These are phyloP conservation scores for Eledone cirrhosa DNA, from an alignment of 2,888 invertebrate genomes.

Conservation along the genomic window DNA sequence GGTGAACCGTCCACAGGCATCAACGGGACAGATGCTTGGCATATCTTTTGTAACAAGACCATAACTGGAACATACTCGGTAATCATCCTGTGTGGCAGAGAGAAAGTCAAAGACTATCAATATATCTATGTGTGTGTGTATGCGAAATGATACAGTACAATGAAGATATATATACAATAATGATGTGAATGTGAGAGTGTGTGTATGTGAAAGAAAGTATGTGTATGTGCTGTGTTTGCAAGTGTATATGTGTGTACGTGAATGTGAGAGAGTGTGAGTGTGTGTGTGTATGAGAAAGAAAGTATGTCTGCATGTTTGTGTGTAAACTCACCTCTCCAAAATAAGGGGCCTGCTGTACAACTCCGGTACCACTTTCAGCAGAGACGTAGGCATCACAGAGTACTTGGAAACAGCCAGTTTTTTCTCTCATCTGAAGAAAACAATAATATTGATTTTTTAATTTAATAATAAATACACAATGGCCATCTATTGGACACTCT, in stretches of 20 bases:
- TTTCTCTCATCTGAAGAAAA: conserved; percentile 44
- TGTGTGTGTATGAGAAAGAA: too few relatives aligned
- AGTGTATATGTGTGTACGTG: too few relatives aligned
- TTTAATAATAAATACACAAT: background rate
- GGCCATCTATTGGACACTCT: background rate
- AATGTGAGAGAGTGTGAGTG: too few relatives aligned
- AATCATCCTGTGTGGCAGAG: conserved; percentile 83
- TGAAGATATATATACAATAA: too few relatives aligned
- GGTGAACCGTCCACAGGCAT: conserved; percentile 87
- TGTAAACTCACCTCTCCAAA: conserved; percentile 80
- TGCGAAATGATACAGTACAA: too few relatives aligned
- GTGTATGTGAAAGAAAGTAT: too few relatives aligned
- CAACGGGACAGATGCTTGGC: conserved; percentile 89
- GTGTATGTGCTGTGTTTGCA: too few relatives aligned
- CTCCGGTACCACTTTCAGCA: conserved; percentile 94
- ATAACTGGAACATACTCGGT: conserved; percentile 74
- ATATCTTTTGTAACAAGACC: conserved; percentile 85
- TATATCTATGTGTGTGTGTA: too few relatives aligned
- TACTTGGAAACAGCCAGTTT: conserved; percentile 78
- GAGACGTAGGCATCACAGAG: conserved; percentile 92
- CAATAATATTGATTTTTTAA: too few relatives aligned
- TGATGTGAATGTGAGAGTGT: too few relatives aligned
- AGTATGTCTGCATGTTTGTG: background rate
- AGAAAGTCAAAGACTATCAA: too few relatives aligned
- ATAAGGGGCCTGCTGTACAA: conserved; percentile 98